phyloP scores from a whole-genome alignment of 1,140 invertebrate genomes.

The Nasonia vitripennis region DNA sequence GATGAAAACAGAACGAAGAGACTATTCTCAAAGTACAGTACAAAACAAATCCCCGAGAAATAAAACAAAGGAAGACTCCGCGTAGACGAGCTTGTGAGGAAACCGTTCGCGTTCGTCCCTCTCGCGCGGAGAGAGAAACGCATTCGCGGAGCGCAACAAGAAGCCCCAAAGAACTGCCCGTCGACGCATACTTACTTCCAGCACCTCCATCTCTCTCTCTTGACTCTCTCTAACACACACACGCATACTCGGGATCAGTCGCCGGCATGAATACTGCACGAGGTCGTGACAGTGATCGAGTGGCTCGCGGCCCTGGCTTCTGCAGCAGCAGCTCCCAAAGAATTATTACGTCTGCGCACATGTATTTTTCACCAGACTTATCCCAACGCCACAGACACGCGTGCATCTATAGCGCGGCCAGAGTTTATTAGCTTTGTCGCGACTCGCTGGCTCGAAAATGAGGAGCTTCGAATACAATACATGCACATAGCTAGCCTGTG shows the following conservation, averaged over 20 bases:
- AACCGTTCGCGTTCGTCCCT: no score
- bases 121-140: no score
- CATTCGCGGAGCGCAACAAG: neutral
- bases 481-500: neutral
- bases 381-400: neutral
- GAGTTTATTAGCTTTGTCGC: conserved; percentile 8
- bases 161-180: neutral
- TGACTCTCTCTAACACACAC: neutral
- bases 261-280: neutral
- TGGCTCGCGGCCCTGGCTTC: neutral
- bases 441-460: conserved; percentile 1
- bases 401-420: no score
- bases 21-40: no score
- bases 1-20: no score
- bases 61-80: no score
- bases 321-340: neutral
- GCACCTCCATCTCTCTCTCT: neutral
- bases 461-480: neutral
- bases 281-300: neutral
- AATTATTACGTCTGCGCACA: neutral
- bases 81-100: no score
- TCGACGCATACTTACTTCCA: neutral
- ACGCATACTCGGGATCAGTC: neutral
- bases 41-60: no score
- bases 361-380: neutral